Conservation (phyloP, 2,888 invertebrate genomes). For the Nezara viridula region DNA sequence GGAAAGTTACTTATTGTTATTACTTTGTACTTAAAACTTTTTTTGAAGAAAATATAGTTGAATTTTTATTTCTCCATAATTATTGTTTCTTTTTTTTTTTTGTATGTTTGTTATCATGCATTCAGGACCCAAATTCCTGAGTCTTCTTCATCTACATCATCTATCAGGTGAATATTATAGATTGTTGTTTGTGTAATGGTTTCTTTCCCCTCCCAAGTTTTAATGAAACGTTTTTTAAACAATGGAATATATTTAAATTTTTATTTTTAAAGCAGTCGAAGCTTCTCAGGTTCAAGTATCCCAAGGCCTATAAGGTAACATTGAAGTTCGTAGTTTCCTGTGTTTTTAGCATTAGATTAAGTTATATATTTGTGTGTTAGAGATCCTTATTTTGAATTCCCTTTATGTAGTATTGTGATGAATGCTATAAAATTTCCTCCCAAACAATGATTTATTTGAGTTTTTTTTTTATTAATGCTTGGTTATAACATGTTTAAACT, state of each 20-base stretch:
- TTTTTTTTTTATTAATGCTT: neutral
- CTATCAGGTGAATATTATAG: conserved; percentile 50
- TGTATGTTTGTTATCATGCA: neutral
- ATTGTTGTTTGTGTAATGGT: conserved; percentile 3
- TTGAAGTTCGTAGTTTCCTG: neutral
- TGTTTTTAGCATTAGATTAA: conserved; percentile 1
- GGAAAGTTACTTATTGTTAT: neutral
- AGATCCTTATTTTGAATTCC: neutral
- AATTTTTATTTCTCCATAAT: neutral
- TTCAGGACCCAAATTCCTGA: conserved; percentile 53
- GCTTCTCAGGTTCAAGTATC: conserved; percentile 55
- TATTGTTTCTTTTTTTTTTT: neutral
- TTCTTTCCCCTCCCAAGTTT: neutral
- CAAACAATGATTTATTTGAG: neutral
- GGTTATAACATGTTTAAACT: neutral
- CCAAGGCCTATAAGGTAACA: conserved; percentile 58
- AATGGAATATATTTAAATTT: conserved; percentile 36
- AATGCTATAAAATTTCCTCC: neutral
- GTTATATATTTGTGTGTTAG: neutral
- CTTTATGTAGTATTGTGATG: neutral
- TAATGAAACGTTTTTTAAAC: conserved; percentile 18
- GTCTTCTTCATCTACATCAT: conserved; percentile 47
- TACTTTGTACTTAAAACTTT: neutral
- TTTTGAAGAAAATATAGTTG: neutral
- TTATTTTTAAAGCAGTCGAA: conserved; percentile 56